Conservation (phyloP, 2,113 vertebrate genomes). For the Eretmodus cyanostictus region DNA sequence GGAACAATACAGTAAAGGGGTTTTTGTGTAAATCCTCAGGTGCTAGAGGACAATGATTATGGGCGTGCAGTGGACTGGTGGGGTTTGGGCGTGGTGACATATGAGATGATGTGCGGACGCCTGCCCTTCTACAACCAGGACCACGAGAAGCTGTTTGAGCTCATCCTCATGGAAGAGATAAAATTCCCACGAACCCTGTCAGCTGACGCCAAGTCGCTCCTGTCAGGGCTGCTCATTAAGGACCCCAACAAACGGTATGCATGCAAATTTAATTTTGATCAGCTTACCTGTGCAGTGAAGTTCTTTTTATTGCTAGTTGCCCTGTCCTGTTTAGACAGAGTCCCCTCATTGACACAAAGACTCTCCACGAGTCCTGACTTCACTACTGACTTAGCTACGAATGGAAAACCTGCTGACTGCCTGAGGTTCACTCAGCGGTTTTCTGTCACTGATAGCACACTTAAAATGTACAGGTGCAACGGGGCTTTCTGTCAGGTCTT, state of each 20-base stretch:
- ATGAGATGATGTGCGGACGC: constrained; percentile 77
- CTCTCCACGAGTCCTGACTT: neutral
- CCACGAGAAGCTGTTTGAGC: constrained; percentile 76
- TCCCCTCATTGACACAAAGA: neutral
- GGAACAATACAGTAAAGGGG: neutral
- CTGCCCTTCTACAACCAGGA: constrained; percentile 78
- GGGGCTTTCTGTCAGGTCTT: neutral
- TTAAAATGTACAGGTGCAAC: neutral
- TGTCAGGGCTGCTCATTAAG: constrained; percentile 74
- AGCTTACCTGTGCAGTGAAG: neutral
- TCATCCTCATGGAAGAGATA: constrained; percentile 78
- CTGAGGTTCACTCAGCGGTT: neutral
- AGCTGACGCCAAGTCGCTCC: constrained; percentile 73
- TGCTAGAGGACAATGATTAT: constrained; percentile 76
- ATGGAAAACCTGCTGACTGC: neutral
- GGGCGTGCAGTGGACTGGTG: constrained; percentile 77
- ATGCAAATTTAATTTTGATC: neutral
- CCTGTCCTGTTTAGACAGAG: neutral
- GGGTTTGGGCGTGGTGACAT: constrained; percentile 74
- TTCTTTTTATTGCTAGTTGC: neutral
- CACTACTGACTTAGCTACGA: neutral
- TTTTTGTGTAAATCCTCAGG: constrained; percentile 10
- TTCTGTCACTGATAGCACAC: neutral
- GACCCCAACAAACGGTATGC: constrained; percentile 73
- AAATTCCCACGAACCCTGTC: constrained; percentile 75